Percentiles rank a stretch among this genome's conserved stretches.
phyloP scores from a whole-genome alignment of 2,113 vertebrate species.

The Syngnathus floridae region DNA sequence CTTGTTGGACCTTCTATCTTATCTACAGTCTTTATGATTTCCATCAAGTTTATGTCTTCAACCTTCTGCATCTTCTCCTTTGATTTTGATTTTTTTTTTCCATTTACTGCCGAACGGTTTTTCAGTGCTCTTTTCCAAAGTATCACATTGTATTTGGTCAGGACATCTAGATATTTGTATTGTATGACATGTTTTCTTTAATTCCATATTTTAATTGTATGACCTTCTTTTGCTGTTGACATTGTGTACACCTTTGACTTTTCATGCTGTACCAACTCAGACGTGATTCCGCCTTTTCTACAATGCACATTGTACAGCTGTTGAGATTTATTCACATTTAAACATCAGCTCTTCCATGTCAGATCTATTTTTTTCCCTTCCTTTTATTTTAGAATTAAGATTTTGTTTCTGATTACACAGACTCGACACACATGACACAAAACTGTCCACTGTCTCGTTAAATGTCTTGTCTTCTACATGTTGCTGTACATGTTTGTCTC shows the following conservation, averaged over 20 bases:
- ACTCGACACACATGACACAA: slow-evolving; percentile 29
- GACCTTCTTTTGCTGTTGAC: slow-evolving; percentile 19
- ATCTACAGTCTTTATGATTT: slow-evolving; percentile 54
- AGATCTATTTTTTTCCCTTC: slow-evolving; percentile 39
- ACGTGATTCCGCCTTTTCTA: slow-evolving; percentile 44
- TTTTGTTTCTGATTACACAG: slow-evolving; percentile 39
- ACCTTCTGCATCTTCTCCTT: slow-evolving; percentile 37
- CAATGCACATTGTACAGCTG: slow-evolving; percentile 28
- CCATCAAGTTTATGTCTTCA: slow-evolving; percentile 42
- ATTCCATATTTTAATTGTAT: slow-evolving; percentile 25
- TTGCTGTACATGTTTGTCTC: slow-evolving; percentile 55
- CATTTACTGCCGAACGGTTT: slow-evolving; percentile 48
- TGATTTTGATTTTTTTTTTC: slow-evolving; percentile 19
- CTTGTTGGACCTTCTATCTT: slow-evolving; percentile 41
- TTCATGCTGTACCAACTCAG: slow-evolving; percentile 55
- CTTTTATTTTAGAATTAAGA: slow-evolving; percentile 10
- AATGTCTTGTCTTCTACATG: slow-evolving; percentile 44
- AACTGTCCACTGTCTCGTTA: slow-evolving; percentile 32
- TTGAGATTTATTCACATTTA: slow-evolving; percentile 51
- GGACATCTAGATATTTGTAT: slow-evolving; percentile 28
- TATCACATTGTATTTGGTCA: slow-evolving; percentile 41
- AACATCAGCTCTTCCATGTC: slow-evolving; percentile 44
- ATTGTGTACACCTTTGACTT: slow-evolving; percentile 42
- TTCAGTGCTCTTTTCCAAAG: slow-evolving; percentile 51
- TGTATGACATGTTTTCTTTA: slow-evolving; percentile 30